These are phyloP conservation scores for Furnarius figulus DNA, from an alignment of 2,113 vertebrate species.

Conservation along the genomic window DNA sequence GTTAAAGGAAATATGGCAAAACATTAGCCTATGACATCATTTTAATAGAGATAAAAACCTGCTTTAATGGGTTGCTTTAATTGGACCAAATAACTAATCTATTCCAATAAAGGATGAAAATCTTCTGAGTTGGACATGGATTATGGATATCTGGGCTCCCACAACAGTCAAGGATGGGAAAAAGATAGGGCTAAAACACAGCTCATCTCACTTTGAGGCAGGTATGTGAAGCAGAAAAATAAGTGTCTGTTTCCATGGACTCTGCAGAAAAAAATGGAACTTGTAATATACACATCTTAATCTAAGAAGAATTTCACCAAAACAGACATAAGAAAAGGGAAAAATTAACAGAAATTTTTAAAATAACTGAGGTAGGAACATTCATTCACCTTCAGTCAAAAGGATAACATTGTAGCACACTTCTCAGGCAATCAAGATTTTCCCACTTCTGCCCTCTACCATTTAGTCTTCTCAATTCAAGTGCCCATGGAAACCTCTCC, in stretches of 20 bases:
- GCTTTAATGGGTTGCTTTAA: background rate
- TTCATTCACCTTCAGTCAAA: background rate
- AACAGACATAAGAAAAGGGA: background rate
- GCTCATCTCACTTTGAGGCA: background rate
- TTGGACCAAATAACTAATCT: background rate
- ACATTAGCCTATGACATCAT: background rate
- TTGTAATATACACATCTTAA: background rate
- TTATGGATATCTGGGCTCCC: background rate
- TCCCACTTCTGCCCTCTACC: background rate
- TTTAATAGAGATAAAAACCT: background rate
- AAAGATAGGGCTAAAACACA: background rate
- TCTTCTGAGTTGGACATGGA: background rate
- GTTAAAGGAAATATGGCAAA: background rate
- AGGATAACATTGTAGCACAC: background rate
- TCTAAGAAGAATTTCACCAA: background rate
- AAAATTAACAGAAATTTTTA: background rate
- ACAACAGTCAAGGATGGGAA: background rate
- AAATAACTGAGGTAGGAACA: background rate
- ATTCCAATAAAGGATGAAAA: background rate
- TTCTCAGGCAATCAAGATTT: background rate
- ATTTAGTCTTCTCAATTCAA: background rate
- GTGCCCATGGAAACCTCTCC: background rate
- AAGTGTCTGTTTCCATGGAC: background rate
- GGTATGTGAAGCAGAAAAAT: background rate
- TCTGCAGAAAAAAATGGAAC: background rate